These are phyloP conservation scores for Drosophila kuntzei DNA, from an alignment of 2,888 invertebrate genomes.

Conservation along the genomic window DNA sequence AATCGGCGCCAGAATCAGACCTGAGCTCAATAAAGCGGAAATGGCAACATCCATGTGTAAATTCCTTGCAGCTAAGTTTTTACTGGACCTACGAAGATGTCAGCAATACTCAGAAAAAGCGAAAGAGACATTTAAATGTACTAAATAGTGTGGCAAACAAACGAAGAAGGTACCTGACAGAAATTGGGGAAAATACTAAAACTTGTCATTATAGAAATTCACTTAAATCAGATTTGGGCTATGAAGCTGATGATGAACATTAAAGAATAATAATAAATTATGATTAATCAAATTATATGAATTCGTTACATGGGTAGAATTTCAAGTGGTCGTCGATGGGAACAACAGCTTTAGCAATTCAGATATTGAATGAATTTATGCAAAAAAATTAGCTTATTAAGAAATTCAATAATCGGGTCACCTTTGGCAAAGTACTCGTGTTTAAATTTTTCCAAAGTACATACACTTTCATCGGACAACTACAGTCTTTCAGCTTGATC, in stretches of 20 bases:
- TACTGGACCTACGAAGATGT: slow-evolving; percentile 9
- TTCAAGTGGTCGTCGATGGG: too few relatives aligned
- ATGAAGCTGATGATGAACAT: slow-evolving; percentile 37
- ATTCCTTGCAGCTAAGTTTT: neutral
- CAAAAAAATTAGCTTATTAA: neutral
- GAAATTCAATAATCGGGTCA: neutral
- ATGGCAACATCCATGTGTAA: neutral
- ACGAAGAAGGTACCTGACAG: neutral
- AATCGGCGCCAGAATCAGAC: slow-evolving; percentile 27
- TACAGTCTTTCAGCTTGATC: neutral
- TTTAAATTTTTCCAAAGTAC: neutral
- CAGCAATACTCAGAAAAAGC: neutral
- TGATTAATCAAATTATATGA: too few relatives aligned
- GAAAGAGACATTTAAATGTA: slow-evolving; percentile 3
- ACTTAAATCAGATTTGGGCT: slow-evolving; percentile 13
- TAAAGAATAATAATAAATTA: neutral
- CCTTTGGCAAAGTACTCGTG: neutral
- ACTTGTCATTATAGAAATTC: accelerated
- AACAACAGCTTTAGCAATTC: too few relatives aligned
- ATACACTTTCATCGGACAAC: neutral
- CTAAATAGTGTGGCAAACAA: neutral
- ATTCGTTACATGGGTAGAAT: too few relatives aligned
- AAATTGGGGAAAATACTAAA: neutral
- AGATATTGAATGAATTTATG: too few relatives aligned
- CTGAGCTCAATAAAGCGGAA: neutral